A percentile compares a stretch with the other conserved stretches of the same genome.
phyloP scores from a whole-genome alignment of 2,888 invertebrate species.

The Tetheella fluctuosa region DNA sequence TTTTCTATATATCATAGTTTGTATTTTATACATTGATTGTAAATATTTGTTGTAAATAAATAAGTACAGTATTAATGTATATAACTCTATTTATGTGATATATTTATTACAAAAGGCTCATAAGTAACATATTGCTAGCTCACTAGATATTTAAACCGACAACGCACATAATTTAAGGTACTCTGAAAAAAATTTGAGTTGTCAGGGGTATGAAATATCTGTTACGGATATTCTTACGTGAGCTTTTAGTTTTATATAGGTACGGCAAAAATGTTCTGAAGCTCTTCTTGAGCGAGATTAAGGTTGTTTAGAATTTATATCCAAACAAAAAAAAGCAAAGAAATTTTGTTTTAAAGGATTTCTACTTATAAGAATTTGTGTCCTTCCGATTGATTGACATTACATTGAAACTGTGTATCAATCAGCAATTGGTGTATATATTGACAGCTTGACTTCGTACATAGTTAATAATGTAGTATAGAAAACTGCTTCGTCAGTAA shows the following conservation, averaged over 20 bases:
- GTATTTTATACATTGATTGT: too few species aligned
- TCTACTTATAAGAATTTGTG: too few species aligned
- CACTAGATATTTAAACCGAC: not conserved
- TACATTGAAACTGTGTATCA: too few species aligned
- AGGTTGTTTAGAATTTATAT: not conserved
- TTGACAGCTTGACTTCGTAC: not conserved
- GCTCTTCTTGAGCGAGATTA: not conserved
- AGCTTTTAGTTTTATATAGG: not conserved
- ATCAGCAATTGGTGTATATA: too few species aligned
- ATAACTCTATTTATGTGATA: not conserved
- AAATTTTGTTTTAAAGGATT: too few species aligned
- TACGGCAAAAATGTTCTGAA: not conserved
- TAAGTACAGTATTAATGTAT: not conserved
- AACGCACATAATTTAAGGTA: not conserved
- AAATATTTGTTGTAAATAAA: too few species aligned
- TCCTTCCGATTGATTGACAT: too few species aligned
- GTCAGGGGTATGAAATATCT: not conserved
- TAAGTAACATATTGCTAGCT: not conserved
- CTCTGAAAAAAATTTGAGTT: not conserved
- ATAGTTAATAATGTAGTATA: constrained; percentile 37
- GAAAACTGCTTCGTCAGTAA: constrained; percentile 22
- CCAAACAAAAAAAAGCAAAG: not conserved
- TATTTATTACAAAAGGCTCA: not conserved
- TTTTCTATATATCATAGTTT: too few species aligned
- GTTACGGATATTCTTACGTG: not conserved